phyloP scores from a whole-genome alignment of 2,888 invertebrate genomes.

The Drosophila meridiana region DNA sequence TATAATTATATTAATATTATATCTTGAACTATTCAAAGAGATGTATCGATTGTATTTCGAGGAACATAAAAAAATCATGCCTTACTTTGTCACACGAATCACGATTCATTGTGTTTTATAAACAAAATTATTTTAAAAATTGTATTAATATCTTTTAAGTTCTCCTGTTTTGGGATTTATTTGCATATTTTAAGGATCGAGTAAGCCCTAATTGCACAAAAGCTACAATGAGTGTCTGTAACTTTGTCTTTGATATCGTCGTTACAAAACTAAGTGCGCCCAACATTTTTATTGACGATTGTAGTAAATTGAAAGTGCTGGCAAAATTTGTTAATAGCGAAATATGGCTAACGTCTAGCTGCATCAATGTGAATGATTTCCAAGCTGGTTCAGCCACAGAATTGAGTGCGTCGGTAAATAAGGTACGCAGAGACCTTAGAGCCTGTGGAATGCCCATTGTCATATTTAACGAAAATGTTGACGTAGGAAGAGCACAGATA shows the following conservation, averaged over 20 bases:
- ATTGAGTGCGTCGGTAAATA: conserved; percentile 51
- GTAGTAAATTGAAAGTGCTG: conserved; percentile 52
- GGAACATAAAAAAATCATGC: not conserved
- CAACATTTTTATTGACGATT: conserved; percentile 34
- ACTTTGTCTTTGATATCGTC: conserved; percentile 70
- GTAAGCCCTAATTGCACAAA: not conserved
- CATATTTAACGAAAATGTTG: conserved; percentile 43
- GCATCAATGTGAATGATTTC: conserved; percentile 77
- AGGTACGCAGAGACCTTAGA: conserved; percentile 51
- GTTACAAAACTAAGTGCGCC: conserved; percentile 61
- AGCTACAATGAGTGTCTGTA: conserved; percentile 11
- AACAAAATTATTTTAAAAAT: conserved; percentile 7
- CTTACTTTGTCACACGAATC: conserved; percentile 18
- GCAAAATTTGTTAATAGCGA: conserved; percentile 54
- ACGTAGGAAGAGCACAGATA: conserved; percentile 64
- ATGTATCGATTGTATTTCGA: not conserved
- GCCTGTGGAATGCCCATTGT: conserved; percentile 63
- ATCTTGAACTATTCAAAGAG: too few species aligned
- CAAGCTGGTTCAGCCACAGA: conserved; percentile 59
- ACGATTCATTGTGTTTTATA: conserved; percentile 3
- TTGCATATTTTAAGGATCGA: not conserved
- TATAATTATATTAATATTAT: too few species aligned
- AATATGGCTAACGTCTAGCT: conserved; percentile 67
- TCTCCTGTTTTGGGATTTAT: not conserved
- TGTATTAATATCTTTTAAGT: conserved; percentile 12